A percentile compares a stretch with the other conserved stretches of the same genome.
Conservation (phyloP, 92 coral and sea anemone species). For the Palythoa grandis region DNA sequence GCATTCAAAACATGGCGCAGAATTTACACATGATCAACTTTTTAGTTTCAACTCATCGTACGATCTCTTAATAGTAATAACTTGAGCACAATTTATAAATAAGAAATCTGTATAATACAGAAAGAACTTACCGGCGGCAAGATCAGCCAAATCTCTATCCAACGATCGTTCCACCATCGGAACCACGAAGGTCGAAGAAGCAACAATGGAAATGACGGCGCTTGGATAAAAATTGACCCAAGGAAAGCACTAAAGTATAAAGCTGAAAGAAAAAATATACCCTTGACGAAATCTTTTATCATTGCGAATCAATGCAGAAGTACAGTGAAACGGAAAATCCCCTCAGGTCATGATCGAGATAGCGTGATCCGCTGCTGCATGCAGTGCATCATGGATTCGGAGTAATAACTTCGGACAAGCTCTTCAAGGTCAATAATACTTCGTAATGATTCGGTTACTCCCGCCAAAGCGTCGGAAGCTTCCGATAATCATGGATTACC, state of each 20-base stretch:
- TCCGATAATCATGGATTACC: neutral
- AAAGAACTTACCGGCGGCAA: conserved; percentile 82
- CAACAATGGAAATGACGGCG: conserved; percentile 85
- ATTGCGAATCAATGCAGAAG: conserved; percentile 30
- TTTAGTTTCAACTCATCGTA: neutral
- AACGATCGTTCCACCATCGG: conserved; percentile 78
- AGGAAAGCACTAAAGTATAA: conserved; percentile 75
- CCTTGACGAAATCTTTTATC: conserved; percentile 78
- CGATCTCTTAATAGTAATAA: neutral
- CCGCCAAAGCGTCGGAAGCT: neutral
- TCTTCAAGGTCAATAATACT: neutral
- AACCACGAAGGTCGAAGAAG: conserved; percentile 87
- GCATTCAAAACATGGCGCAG: neutral
- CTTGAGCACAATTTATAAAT: neutral
- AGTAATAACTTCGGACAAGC: neutral
- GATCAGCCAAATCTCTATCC: conserved; percentile 71
- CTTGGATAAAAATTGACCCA: conserved; percentile 84
- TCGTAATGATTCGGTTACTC: neutral
- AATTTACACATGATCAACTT: neutral
- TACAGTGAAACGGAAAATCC: neutral
- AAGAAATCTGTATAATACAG: neutral
- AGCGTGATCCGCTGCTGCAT: neutral
- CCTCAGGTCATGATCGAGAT: neutral
- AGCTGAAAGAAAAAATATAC: conserved; percentile 60
- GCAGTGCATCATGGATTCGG: conserved; percentile 11